Percentiles rank a stretch among this genome's conserved stretches.
Evolutionary conservation across 2,888 invertebrate genomes (phyloP).

Genomic region (Unio pictorum): DNA sequence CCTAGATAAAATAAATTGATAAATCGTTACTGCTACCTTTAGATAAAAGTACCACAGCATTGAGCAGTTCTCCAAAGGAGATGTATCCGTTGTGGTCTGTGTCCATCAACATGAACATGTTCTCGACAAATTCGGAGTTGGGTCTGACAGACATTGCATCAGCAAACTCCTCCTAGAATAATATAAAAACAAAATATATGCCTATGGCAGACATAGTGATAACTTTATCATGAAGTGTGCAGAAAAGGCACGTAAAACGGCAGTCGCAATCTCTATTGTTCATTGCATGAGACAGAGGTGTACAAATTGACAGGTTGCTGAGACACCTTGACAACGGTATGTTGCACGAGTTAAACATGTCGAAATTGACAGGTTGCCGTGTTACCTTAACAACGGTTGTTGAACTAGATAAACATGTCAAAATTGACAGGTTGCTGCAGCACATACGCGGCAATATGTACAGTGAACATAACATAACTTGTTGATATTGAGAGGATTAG

Average conservation of each 20-base stretch:
- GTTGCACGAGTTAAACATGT: neutral
- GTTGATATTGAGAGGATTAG: no score
- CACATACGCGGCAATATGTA: neutral
- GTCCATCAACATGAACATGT: constrained; percentile 77
- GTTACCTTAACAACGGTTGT: neutral
- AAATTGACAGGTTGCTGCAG: neutral
- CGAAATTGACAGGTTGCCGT: neutral
- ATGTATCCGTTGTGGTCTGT: constrained; percentile 77
- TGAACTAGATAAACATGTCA: neutral
- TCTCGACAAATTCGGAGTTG: constrained; percentile 75
- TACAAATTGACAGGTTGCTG: neutral
- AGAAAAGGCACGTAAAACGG: neutral
- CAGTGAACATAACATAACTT: no score
- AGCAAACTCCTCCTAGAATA: constrained; percentile 75
- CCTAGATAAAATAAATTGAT: no score
- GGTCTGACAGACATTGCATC: constrained; percentile 76
- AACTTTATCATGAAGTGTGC: neutral
- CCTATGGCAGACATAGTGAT: neutral
- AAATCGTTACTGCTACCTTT: constrained; percentile 69
- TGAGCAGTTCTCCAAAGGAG: constrained; percentile 78
- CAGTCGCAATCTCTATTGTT: neutral
- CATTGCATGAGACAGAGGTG: neutral
- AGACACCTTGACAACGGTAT: neutral
- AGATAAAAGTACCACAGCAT: constrained; percentile 77
- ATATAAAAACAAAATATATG: neutral